These are phyloP conservation scores for Apodemia zela DNA, from an alignment of 2,888 invertebrate genomes.

Conservation along the genomic window DNA sequence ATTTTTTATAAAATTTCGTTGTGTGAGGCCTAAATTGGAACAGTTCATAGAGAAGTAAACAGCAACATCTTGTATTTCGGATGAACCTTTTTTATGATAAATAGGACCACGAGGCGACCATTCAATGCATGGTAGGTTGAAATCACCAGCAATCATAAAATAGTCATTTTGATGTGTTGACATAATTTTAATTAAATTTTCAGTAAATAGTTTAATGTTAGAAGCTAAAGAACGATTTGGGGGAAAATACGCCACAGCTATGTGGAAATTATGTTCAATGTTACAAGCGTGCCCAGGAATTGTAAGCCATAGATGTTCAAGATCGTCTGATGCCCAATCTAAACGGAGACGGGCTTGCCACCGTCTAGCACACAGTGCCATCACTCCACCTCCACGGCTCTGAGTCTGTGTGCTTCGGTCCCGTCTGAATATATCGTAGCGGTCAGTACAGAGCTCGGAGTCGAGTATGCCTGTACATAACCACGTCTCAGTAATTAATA, in stretches of 20 bases:
- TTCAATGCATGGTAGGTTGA: conserved; percentile 16
- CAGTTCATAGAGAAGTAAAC: neutral
- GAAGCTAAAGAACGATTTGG: neutral
- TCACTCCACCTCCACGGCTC: conserved; percentile 21
- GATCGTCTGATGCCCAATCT: conserved; percentile 17
- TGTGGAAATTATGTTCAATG: conserved; percentile 10
- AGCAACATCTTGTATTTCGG: conserved; percentile 11
- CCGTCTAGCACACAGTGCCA: conserved; percentile 17
- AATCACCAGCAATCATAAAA: neutral
- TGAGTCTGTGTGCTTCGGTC: neutral
- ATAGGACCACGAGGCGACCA: neutral
- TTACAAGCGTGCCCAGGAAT: neutral
- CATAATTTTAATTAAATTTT: neutral
- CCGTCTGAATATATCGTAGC: conserved; percentile 17
- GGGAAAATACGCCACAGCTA: conserved; percentile 21
- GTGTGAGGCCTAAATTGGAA: neutral
- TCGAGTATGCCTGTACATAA: conserved; percentile 21
- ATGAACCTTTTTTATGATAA: conserved; percentile 8
- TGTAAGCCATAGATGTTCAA: conserved; percentile 21
- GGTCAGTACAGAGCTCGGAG: conserved; percentile 16
- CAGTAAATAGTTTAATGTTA: neutral
- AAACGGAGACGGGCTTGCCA: conserved; percentile 16
- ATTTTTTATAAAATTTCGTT: conserved; percentile 10
- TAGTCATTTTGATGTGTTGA: neutral
- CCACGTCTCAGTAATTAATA: conserved; percentile 22